Base-by-base conservation (phyloP, 2,888 invertebrate species). In the Scaptomyza flava region DNA sequence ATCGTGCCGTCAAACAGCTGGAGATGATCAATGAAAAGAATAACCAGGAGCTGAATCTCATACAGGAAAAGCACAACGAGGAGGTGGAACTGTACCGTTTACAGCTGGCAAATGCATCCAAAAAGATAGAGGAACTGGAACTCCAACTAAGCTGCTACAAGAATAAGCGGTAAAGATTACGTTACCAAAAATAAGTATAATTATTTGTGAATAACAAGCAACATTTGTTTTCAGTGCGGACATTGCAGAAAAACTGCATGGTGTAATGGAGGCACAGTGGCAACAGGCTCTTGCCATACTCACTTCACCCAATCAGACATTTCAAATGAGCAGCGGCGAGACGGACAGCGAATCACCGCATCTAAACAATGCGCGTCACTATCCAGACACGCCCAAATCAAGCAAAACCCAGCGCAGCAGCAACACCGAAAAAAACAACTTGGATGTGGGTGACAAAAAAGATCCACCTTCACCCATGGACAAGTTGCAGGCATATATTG, bases 261-360 rank as follows among this genome's bases (percentile, higher is more conserved):
- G 93, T 68, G 94, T 96, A 0, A 96, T 96, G 96, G 95, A 96
- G 91, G 93, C 94, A 8, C 96, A 96, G 89, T 96, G 96, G 96
- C 93, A 95, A 38, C 96, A 96, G 89, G 96, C 96, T 2, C 91
- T 96, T 36, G 93, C 93, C 78, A 95, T 96, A 65, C 94, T 96
- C 53, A 94, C 94, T 7, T 91, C 91, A 9, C 91, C 91, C n/a
- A 90, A 78, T 77, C 78, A 83, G 12, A 80, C 79, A n/a, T 43
- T 56, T 12, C 67, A 76, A 31, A n/a, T 52, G 46, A n/a, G 57
- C 6, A 58, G 64, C 38, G 66, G 68, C 12, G 74, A 81, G 12
- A 77, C 77, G 6, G 80, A 83, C 14, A 67, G 41, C 8, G 88
- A 89, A 33, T 86, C 88, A 0, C 80, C 84, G 0, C 87, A 87